These are phyloP conservation scores for Coryphaenoides rupestris DNA, from an alignment of 2,113 vertebrate species.

Conservation along the genomic window DNA sequence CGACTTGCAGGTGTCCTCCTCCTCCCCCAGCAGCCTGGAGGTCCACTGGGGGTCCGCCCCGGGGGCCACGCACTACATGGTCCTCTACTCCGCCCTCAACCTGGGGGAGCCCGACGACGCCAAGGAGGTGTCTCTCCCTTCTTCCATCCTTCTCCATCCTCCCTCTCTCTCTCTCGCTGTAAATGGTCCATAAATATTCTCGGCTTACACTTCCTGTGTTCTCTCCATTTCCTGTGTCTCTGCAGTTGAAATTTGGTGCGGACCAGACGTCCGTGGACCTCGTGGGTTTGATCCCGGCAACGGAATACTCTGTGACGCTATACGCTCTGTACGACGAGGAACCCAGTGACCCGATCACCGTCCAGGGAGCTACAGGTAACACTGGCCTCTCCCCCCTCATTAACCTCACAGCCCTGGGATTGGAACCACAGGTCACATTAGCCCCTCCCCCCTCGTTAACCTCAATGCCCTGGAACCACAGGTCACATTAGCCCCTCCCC, in stretches of 20 bases:
- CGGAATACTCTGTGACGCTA: constrained; percentile 80
- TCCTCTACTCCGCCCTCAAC: constrained; percentile 76
- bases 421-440: no score
- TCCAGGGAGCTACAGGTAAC: constrained; percentile 80
- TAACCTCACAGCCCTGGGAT: neutral
- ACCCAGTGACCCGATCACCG: constrained; percentile 81
- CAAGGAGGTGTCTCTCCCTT: constrained; percentile 59
- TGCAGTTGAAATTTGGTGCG: constrained; percentile 79
- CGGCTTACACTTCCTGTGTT: neutral
- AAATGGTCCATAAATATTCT: no score
- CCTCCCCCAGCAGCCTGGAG: constrained; percentile 75
- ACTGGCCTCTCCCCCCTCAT: neutral
- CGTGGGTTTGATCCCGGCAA: constrained; percentile 73
- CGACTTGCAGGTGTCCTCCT: constrained; percentile 72
- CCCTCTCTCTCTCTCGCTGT: no score
- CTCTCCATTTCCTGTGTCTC: neutral
- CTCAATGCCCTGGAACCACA: constrained; percentile 79
- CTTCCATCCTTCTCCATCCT: no score
- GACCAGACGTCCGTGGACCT: constrained; percentile 77
- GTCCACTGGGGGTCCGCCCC: constrained; percentile 79
- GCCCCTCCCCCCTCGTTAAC: no score
- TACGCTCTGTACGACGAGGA: constrained; percentile 85
- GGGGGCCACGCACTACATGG: constrained; percentile 83
- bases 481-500: constrained; percentile 50
- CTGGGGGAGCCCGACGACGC: constrained; percentile 74